Evolutionary conservation across 2,888 invertebrate genomes (phyloP).

Genomic region (Melanchra persicariae): DNA sequence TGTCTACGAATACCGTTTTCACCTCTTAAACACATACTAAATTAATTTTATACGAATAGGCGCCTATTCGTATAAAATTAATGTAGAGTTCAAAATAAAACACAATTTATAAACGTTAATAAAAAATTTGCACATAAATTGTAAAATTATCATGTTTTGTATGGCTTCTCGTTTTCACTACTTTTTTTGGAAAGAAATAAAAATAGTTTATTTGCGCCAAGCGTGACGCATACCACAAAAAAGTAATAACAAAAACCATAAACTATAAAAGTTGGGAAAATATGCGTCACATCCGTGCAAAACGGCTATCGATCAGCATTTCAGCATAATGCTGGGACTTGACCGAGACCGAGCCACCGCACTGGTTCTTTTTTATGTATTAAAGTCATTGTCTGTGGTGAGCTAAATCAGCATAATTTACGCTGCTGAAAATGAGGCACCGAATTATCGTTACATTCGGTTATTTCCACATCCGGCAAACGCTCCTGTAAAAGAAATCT

Average conservation of each 20-base stretch:
- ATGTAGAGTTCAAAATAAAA: conserved; percentile 12
- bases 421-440: neutral
- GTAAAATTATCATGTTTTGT: conserved; percentile 18
- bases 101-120: neutral
- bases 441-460: neutral
- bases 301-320: too few species aligned
- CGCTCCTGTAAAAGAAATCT: neutral
- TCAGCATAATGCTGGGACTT: too few species aligned
- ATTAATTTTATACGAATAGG: too few species aligned
- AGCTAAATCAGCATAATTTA: neutral
- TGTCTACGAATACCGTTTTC: conserved; percentile 30
- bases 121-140: conserved; percentile 26
- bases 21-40: conserved; percentile 19
- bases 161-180: conserved; percentile 4
- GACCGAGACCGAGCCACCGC: too few species aligned
- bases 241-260: too few species aligned
- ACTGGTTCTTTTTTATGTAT: too few species aligned
- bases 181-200: too few species aligned
- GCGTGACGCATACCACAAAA: too few species aligned
- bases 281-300: too few species aligned
- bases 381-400: conserved; percentile 1
- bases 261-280: too few species aligned
- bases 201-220: neutral
- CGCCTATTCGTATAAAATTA: too few species aligned
- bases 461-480: neutral